Evolutionary conservation across 64 coral and sea anemone genomes (phyloP).

Genomic region (Montipora sp.): DNA sequence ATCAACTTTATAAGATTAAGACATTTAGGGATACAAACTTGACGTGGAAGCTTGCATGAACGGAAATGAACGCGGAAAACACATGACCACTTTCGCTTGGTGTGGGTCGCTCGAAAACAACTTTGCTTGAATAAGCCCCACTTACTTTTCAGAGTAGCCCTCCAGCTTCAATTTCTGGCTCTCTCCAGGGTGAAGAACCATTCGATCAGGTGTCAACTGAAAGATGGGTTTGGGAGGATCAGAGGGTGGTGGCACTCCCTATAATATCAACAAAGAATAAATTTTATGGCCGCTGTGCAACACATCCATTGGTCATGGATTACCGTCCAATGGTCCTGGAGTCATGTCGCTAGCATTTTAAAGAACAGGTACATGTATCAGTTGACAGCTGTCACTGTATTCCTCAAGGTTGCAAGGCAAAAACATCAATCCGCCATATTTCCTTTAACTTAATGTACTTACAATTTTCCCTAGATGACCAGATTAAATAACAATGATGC

Average conservation of each 20-base stretch:
- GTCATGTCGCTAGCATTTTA: too few relatives aligned
- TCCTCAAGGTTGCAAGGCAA: too few relatives aligned
- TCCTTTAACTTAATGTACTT: too few relatives aligned
- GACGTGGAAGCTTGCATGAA: too few relatives aligned
- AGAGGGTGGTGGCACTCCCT: slow-evolving; percentile 75
- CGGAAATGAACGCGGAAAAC: too few relatives aligned
- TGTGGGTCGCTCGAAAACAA: not conserved
- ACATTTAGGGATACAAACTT: too few relatives aligned
- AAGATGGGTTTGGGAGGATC: slow-evolving; percentile 85
- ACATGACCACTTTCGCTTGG: not conserved
- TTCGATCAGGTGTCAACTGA: slow-evolving; percentile 83
- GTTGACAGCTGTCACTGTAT: too few relatives aligned
- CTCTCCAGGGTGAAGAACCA: slow-evolving; percentile 93
- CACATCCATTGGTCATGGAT: not conserved
- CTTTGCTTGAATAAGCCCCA: not conserved
- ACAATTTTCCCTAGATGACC: too few relatives aligned
- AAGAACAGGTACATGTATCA: too few relatives aligned
- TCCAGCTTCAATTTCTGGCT: slow-evolving; percentile 88
- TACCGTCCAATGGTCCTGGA: not conserved
- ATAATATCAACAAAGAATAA: not conserved
- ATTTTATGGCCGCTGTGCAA: not conserved
- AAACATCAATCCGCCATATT: too few relatives aligned
- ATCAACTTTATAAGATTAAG: too few relatives aligned
- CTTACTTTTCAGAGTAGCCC: slow-evolving; percentile 89
- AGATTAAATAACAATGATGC: too few relatives aligned